Conservation (phyloP, 92 coral and sea anemone genomes). For the Porites lobata region DNA sequence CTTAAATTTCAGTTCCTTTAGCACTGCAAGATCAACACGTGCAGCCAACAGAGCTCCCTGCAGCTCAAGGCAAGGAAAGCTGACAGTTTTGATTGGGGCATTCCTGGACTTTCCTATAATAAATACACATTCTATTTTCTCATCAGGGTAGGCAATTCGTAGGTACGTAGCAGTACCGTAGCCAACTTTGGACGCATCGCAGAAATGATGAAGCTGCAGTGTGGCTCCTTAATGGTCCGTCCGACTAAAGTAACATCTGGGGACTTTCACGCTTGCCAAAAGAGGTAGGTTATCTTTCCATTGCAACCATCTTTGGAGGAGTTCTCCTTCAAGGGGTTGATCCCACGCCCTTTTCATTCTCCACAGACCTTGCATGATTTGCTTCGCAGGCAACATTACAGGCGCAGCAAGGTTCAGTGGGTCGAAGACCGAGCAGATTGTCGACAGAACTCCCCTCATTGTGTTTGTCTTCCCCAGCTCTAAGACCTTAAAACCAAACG, state of each 20-base stretch:
- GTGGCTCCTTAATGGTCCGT: conserved; percentile 28
- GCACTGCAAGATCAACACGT: conserved; percentile 53
- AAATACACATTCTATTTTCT: conserved; percentile 62
- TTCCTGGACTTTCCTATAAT: conserved; percentile 72
- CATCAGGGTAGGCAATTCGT: conserved; percentile 62
- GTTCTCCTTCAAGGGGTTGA: conserved; percentile 40
- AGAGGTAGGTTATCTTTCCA: conserved; percentile 47
- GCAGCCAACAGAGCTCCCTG: conserved; percentile 76
- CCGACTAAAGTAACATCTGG: conserved; percentile 55
- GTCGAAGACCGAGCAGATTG: conserved; percentile 64
- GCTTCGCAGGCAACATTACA: conserved; percentile 63
- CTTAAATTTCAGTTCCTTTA: conserved; percentile 55
- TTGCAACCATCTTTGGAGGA: conserved; percentile 42
- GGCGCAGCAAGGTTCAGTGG: conserved; percentile 71
- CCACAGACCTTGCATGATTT: conserved; percentile 70
- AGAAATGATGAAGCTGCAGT: conserved; percentile 59
- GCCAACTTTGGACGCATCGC: conserved; percentile 67
- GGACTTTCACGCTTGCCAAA: conserved; percentile 27
- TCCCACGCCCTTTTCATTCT: conserved; percentile 59
- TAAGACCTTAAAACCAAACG: conserved; percentile 59
- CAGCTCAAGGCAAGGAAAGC: conserved; percentile 76
- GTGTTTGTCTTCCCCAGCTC: conserved; percentile 56
- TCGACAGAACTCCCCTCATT: conserved; percentile 69
- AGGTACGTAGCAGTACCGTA: conserved; percentile 71
- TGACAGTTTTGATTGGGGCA: conserved; percentile 65